Percentiles rank a stretch among this genome's conserved stretches.
phyloP scores from a whole-genome alignment of 2,888 invertebrate genomes.

The Thereva nobilitata region DNA sequence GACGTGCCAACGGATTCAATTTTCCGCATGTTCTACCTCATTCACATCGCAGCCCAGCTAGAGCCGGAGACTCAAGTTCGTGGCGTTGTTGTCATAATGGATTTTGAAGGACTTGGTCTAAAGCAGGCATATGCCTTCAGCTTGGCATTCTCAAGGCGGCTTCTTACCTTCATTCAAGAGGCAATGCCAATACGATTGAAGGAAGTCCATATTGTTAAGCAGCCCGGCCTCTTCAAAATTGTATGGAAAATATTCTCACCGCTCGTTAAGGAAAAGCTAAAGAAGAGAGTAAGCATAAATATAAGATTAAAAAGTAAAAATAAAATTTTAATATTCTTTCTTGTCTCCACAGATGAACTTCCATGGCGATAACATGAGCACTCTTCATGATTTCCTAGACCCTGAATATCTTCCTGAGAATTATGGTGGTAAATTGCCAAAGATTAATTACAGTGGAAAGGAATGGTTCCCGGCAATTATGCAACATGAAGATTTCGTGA shows the following conservation, averaged over 20 bases:
- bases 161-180: conserved; percentile 82
- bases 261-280: conserved; percentile 77
- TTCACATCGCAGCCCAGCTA: conserved; percentile 76
- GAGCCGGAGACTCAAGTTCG: conserved; percentile 80
- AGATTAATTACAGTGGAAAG: conserved; percentile 75
- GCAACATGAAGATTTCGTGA: conserved; percentile 67
- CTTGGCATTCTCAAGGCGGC: conserved; percentile 68
- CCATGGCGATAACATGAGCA: conserved; percentile 80
- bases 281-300: conserved; percentile 67
- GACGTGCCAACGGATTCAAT: conserved; percentile 74
- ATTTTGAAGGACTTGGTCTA: conserved; percentile 77
- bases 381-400: conserved; percentile 72
- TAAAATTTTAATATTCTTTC: conserved; percentile 41
- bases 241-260: conserved; percentile 87
- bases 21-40: conserved; percentile 76
- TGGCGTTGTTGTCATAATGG: conserved; percentile 81
- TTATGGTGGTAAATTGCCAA: conserved; percentile 75
- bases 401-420: conserved; percentile 72
- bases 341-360: conserved; percentile 69
- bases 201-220: conserved; percentile 84
- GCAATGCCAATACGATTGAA: conserved; percentile 84
- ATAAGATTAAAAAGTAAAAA: background rate
- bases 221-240: conserved; percentile 81
- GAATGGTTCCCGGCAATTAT: conserved; percentile 78
- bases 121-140: conserved; percentile 61